Conservation (phyloP, 2,113 vertebrate genomes). For the Haemorhous mexicanus region DNA sequence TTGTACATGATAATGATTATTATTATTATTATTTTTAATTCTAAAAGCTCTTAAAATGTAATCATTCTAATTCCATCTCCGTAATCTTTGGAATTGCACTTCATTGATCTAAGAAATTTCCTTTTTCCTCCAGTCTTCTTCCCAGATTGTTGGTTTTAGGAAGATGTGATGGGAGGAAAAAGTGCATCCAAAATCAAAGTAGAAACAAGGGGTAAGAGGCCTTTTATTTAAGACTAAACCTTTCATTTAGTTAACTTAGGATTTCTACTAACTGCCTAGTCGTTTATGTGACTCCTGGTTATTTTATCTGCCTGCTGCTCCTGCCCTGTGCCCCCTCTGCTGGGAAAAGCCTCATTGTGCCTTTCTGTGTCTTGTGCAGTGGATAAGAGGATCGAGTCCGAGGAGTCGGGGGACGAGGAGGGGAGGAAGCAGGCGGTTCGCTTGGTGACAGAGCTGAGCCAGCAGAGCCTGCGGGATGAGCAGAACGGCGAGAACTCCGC, state of each 20-base stretch:
- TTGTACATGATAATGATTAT: background rate
- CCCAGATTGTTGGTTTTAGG: slow-evolving; percentile 71
- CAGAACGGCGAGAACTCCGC: slow-evolving; percentile 55
- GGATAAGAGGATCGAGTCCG: slow-evolving; percentile 89
- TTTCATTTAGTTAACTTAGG: slow-evolving; percentile 56
- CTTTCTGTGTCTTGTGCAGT: slow-evolving; percentile 68
- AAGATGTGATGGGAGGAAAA: slow-evolving; percentile 72
- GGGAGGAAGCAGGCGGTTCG: slow-evolving; percentile 79
- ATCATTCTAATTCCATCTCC: slow-evolving; percentile 37
- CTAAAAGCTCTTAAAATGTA: background rate
- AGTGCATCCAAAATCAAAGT: slow-evolving; percentile 68
- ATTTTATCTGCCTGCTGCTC: background rate
- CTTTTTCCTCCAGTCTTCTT: slow-evolving; percentile 72
- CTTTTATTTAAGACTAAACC: slow-evolving; percentile 69
- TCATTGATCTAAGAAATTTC: slow-evolving; percentile 67
- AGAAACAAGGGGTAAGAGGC: slow-evolving; percentile 67
- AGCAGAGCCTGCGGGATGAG: slow-evolving; percentile 74
- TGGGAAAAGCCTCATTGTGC: background rate
- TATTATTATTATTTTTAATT: background rate
- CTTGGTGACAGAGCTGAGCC: slow-evolving; percentile 81
- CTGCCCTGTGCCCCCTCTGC: background rate
- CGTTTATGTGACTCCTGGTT: background rate
- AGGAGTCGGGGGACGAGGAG: slow-evolving; percentile 95
- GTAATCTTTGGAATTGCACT: slow-evolving; percentile 46
- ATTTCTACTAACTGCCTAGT: slow-evolving; percentile 48